phyloP scores from a whole-genome alignment of 2,888 invertebrate genomes.

The Arge pagana region DNA sequence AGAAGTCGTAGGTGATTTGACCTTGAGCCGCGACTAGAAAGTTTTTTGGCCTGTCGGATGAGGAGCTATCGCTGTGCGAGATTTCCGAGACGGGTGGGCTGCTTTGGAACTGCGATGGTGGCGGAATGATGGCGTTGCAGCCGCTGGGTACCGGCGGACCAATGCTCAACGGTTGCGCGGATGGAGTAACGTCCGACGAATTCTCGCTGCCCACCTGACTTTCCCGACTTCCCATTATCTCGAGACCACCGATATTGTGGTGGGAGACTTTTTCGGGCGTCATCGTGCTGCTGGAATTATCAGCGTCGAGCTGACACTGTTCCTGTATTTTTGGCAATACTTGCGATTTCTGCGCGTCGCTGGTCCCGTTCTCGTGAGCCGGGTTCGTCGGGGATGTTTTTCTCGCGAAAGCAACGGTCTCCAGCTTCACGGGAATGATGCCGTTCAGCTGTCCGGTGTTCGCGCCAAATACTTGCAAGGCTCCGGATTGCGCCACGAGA shows the following conservation, averaged over 20 bases:
- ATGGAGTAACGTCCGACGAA: conserved; percentile 42
- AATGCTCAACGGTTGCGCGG: conserved; percentile 27
- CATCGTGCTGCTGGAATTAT: conserved; percentile 52
- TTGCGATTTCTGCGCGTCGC: conserved; percentile 51
- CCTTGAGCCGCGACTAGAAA: conserved; percentile 63
- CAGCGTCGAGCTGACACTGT: conserved; percentile 66
- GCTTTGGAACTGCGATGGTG: conserved; percentile 74
- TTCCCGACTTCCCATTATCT: neutral
- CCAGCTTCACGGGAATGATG: conserved; percentile 31
- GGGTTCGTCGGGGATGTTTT: conserved; percentile 55
- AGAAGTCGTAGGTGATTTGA: conserved; percentile 73
- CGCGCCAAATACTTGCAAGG: conserved; percentile 54
- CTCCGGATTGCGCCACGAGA: conserved; percentile 70
- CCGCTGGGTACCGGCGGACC: conserved; percentile 36
- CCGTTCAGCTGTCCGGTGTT: conserved; percentile 49
- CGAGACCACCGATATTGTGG: conserved; percentile 29
- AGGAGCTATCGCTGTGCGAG: conserved; percentile 55
- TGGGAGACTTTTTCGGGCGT: conserved; percentile 52
- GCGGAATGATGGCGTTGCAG: conserved; percentile 72
- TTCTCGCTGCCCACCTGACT: conserved; percentile 11
- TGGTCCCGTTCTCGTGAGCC: conserved; percentile 45
- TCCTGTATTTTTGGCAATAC: conserved; percentile 69
- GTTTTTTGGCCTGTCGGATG: conserved; percentile 63
- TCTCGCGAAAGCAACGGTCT: conserved; percentile 36
- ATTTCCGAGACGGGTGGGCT: conserved; percentile 70